Conservation (phyloP, 1,140 invertebrate genomes). For the Penaeus chinensis region DNA sequence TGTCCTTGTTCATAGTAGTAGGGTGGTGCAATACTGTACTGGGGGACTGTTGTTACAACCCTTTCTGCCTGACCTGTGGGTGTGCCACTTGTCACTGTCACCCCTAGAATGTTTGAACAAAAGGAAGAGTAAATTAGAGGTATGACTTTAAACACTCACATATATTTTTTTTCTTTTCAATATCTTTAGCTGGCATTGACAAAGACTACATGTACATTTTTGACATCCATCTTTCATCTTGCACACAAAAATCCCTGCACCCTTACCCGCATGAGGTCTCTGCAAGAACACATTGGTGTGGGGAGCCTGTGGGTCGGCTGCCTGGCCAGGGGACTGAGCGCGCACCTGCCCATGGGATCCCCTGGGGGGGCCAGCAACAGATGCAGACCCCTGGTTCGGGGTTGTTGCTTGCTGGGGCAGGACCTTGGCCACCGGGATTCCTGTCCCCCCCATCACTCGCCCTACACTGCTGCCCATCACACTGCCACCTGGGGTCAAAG, state of each 20-base stretch:
- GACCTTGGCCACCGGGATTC: slow-evolving; percentile 53
- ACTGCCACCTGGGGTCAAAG: slow-evolving; percentile 21
- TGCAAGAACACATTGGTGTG: slow-evolving; percentile 59
- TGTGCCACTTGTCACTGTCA: slow-evolving; percentile 46
- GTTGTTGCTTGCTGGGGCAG: slow-evolving; percentile 47
- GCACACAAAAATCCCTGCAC: background rate
- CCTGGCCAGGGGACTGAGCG: slow-evolving; percentile 41
- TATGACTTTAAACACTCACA: no score
- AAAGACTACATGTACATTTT: background rate
- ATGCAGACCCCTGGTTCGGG: slow-evolving; percentile 39
- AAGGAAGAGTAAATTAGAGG: no score
- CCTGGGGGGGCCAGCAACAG: slow-evolving; percentile 15
- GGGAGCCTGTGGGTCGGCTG: slow-evolving; percentile 27
- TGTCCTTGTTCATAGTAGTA: slow-evolving; percentile 54
- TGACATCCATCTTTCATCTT: background rate
- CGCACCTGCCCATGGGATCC: slow-evolving; percentile 43
- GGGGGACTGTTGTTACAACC: slow-evolving; percentile 51
- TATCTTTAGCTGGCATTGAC: background rate
- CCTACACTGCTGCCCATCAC: slow-evolving; percentile 41
- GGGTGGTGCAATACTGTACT: slow-evolving; percentile 41
- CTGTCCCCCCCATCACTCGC: slow-evolving; percentile 48
- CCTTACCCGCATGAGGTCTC: slow-evolving; percentile 50
- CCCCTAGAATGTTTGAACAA: background rate
- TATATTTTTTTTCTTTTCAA: no score
- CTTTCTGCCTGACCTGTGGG: slow-evolving; percentile 33